phyloP scores from a whole-genome alignment of 2,113 vertebrate species.

The Ailurus styani region DNA sequence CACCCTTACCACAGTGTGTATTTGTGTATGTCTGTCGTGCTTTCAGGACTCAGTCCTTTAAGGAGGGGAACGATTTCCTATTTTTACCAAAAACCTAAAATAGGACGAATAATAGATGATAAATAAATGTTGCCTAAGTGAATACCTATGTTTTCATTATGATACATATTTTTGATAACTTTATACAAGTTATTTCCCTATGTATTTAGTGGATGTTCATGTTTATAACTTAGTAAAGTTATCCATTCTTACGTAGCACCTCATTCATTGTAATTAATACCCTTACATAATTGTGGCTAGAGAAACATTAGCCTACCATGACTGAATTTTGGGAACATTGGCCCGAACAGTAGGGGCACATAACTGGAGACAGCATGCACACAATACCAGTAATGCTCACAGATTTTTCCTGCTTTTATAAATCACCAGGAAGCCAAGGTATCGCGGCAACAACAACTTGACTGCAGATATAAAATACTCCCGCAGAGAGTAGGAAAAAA shows the following conservation, averaged over 20 bases:
- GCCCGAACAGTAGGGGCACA: constrained; percentile 53
- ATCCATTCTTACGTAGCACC: neutral
- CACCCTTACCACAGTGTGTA: neutral
- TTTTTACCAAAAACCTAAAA: neutral
- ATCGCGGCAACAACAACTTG: constrained; percentile 85
- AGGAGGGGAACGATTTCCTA: neutral
- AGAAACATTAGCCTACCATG: neutral
- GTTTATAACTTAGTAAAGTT: neutral
- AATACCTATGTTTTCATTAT: neutral
- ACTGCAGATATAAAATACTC: constrained; percentile 81
- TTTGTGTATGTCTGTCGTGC: neutral
- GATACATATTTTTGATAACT: neutral
- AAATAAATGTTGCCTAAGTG: neutral
- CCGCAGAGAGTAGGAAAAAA: constrained; percentile 74
- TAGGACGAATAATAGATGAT: neutral
- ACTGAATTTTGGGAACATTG: constrained; percentile 22
- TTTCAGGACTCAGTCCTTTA: neutral
- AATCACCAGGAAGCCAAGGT: constrained; percentile 78
- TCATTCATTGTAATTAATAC: constrained; percentile 1
- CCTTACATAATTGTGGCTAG: neutral
- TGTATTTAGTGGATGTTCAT: neutral
- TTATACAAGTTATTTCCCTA: neutral
- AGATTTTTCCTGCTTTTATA: constrained; percentile 80
- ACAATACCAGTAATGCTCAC: constrained; percentile 69
- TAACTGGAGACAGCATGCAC: constrained; percentile 62